Percentiles rank a stretch among this genome's conserved stretches.
Evolutionary conservation across 1,140 invertebrate species (phyloP).

Genomic region (Andricus grossulariae): DNA sequence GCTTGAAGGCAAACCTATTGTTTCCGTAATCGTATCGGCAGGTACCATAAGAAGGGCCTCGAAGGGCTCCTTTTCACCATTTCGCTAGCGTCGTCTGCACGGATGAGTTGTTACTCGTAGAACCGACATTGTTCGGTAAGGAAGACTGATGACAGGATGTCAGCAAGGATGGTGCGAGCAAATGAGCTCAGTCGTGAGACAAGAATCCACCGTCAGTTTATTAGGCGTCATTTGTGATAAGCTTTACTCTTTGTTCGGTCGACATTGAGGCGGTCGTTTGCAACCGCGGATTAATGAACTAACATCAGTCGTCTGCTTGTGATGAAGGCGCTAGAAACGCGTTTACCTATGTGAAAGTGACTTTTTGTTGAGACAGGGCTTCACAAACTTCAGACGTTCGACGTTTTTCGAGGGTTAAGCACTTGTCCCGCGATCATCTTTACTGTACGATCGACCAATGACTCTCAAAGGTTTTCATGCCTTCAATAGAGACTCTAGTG

Average conservation of each 20-base stretch:
- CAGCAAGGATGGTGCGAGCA: slow-evolving; percentile 47
- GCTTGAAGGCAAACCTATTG: slow-evolving; percentile 6
- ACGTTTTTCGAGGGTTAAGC: background rate
- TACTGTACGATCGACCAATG: too few relatives aligned
- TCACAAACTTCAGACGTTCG: background rate
- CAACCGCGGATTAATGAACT: slow-evolving; percentile 66
- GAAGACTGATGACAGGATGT: slow-evolving; percentile 67
- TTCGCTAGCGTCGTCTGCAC: slow-evolving; percentile 43
- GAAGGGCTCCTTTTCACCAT: background rate
- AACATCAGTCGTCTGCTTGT: slow-evolving; percentile 45
- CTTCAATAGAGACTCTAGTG: too few relatives aligned
- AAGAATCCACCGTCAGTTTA: slow-evolving; percentile 69
- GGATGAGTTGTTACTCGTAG: slow-evolving; percentile 62
- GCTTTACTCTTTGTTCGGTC: slow-evolving; percentile 62
- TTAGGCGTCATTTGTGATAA: slow-evolving; percentile 66
- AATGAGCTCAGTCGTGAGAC: slow-evolving; percentile 57
- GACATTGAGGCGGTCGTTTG: slow-evolving; percentile 57
- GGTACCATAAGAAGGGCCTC: slow-evolving; percentile 4
- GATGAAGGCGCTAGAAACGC: slow-evolving; percentile 50
- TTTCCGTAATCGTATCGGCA: slow-evolving; percentile 4
- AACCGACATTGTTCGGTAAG: slow-evolving; percentile 63
- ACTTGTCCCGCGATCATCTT: too few relatives aligned
- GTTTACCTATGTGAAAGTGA: slow-evolving; percentile 43
- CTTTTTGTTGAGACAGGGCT: slow-evolving; percentile 30
- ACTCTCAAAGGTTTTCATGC: too few relatives aligned